Evolutionary conservation across 2,113 vertebrate genomes (phyloP).

Genomic region (Balaeniceps rex): DNA sequence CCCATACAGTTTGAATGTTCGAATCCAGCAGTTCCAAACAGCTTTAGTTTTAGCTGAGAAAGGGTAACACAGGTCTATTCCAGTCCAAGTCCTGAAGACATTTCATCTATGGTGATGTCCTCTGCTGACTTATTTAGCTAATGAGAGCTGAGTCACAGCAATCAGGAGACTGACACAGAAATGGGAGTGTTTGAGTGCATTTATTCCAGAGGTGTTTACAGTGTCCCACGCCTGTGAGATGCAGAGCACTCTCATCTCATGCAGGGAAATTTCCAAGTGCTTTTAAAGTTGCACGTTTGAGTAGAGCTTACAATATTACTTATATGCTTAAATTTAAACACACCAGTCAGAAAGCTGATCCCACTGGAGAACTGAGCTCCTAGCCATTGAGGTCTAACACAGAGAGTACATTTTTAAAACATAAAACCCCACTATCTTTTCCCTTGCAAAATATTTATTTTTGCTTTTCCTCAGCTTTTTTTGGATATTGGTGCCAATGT

Average conservation of each 20-base stretch:
- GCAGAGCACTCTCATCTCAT: not conserved
- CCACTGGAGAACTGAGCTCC: not conserved
- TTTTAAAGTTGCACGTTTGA: not conserved
- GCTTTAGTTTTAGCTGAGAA: not conserved
- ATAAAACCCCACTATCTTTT: not conserved
- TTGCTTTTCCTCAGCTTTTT: slow-evolving; percentile 37
- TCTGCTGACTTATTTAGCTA: not conserved
- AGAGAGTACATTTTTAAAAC: slow-evolving; percentile 7
- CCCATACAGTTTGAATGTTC: accelerated
- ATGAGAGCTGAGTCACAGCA: not conserved
- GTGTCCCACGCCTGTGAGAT: not conserved
- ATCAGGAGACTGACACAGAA: not conserved
- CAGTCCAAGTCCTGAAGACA: not conserved
- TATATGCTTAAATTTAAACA: not conserved
- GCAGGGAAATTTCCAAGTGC: not conserved
- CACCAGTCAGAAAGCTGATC: not conserved
- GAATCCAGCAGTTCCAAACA: not conserved
- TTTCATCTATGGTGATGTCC: not conserved
- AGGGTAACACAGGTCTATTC: not conserved
- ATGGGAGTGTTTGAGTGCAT: not conserved
- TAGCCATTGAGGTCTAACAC: not conserved
- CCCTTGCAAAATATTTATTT: slow-evolving; percentile 39
- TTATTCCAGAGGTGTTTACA: not conserved
- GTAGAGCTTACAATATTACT: not conserved
- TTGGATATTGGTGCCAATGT: slow-evolving; percentile 49